These are phyloP conservation scores for Bufo gargarizans DNA, from an alignment of 2,113 vertebrate genomes.

Conservation along the genomic window DNA sequence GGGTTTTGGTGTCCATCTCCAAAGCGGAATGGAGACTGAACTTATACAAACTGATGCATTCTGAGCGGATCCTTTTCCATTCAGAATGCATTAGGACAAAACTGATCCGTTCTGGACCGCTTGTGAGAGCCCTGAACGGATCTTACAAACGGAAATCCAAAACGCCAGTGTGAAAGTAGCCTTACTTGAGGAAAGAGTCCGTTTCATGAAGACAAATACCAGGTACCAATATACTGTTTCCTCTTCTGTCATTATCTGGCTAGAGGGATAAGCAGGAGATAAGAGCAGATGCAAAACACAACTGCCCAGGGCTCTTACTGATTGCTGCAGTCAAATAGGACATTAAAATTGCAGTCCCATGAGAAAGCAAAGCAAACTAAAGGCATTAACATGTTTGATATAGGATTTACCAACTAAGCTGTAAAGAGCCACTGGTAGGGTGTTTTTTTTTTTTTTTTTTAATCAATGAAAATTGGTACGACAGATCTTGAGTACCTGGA, in stretches of 20 bases:
- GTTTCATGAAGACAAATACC: conserved; percentile 49
- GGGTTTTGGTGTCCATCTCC: no score
- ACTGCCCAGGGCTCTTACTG: conserved; percentile 37
- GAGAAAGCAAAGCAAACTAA: conserved; percentile 42
- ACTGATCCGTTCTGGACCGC: no score
- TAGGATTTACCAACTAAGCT: conserved; percentile 15
- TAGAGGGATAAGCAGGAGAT: conserved; percentile 48
- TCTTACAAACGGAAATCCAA: no score
- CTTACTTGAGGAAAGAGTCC: conserved; percentile 21
- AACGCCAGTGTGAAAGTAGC: no score
- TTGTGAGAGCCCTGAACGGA: no score
- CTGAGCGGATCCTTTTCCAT: no score
- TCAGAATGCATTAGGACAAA: no score
- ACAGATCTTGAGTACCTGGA: background rate
- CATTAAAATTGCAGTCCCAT: conserved; percentile 19
- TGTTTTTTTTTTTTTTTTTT: background rate
- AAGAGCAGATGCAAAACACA: conserved; percentile 51
- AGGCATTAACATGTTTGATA: conserved; percentile 43
- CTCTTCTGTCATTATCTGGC: conserved; percentile 54
- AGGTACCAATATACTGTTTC: conserved; percentile 55
- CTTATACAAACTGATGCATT: no score
- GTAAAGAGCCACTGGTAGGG: conserved; percentile 21
- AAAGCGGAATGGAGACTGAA: no score
- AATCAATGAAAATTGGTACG: conserved; percentile 29
- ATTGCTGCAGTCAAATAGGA: conserved; percentile 32